These are phyloP conservation scores for Hoplostethus atlanticus DNA, from an alignment of 2,797 vertebrate species.

Conservation along the genomic window DNA sequence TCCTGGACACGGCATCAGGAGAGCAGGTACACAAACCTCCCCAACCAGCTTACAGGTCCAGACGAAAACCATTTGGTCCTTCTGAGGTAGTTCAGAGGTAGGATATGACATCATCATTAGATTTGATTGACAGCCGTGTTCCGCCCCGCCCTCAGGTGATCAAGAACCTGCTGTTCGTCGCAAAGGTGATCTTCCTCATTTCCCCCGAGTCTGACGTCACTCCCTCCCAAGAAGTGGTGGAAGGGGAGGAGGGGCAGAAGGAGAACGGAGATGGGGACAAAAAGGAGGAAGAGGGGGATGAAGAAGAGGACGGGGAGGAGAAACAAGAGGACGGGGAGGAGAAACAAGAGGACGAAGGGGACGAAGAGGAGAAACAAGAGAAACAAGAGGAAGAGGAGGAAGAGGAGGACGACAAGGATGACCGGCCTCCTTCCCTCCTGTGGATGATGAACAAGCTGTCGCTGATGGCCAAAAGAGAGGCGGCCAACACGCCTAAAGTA, in stretches of 20 bases:
- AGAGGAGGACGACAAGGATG: slow-evolving; percentile 66
- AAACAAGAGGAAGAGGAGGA: slow-evolving; percentile 53
- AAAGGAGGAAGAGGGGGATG: slow-evolving; percentile 12
- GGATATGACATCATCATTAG: no score
- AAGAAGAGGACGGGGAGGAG: slow-evolving; percentile 21
- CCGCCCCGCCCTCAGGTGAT: slow-evolving; percentile 85
- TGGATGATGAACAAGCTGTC: slow-evolving; percentile 94
- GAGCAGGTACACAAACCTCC: slow-evolving; percentile 89
- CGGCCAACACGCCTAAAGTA: slow-evolving; percentile 90
- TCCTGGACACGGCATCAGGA: slow-evolving; percentile 89
- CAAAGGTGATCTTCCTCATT: slow-evolving; percentile 93
- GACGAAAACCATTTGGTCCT: background rate
- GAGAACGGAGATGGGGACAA: slow-evolving; percentile 26
- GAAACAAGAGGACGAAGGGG: slow-evolving; percentile 30
- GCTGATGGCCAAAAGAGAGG: slow-evolving; percentile 91
- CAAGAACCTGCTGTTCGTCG: slow-evolving; percentile 96
- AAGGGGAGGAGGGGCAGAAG: slow-evolving; percentile 38
- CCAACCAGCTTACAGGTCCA: background rate
- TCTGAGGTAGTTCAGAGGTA: no score
- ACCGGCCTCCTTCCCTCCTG: slow-evolving; percentile 86
- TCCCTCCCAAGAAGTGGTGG: slow-evolving; percentile 24
- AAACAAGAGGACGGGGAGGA: slow-evolving; percentile 36
- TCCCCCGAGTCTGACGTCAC: slow-evolving; percentile 82
- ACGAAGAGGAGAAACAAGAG: slow-evolving; percentile 38
- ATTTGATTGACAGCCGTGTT: slow-evolving; percentile 1